These are phyloP conservation scores for Apteryx owenii DNA, from an alignment of 2,113 vertebrate species.

Conservation along the genomic window DNA sequence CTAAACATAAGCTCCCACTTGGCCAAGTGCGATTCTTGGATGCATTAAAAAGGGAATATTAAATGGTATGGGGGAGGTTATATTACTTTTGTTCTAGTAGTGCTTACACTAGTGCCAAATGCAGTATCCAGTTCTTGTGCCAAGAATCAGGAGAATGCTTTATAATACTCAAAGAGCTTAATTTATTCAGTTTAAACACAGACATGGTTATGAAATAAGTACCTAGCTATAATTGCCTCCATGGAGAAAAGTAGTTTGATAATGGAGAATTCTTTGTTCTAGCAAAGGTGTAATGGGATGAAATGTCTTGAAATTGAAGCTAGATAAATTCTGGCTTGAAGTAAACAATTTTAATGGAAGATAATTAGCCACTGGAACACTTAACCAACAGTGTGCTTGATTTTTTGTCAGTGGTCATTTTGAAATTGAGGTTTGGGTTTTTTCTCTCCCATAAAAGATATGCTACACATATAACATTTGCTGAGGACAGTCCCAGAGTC, in stretches of 20 bases:
- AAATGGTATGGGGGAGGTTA: conserved; percentile 37
- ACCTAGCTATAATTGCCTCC: conserved; percentile 43
- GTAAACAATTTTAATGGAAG: conserved; percentile 10
- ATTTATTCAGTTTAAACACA: conserved; percentile 1
- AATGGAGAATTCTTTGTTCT: conserved; percentile 43
- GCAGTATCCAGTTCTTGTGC: conserved; percentile 16
- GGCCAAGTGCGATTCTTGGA: conserved; percentile 65
- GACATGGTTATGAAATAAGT: not conserved
- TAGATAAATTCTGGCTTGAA: conserved; percentile 20
- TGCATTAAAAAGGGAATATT: conserved; percentile 58
- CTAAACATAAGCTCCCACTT: conserved; percentile 40
- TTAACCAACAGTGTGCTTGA: not conserved
- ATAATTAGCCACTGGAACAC: not conserved
- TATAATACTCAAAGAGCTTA: not conserved
- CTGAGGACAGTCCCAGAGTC: not conserved
- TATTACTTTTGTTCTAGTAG: conserved; percentile 54
- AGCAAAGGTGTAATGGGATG: not conserved
- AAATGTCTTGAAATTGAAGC: conserved; percentile 26
- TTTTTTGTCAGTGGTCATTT: not conserved
- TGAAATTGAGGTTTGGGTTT: not conserved
- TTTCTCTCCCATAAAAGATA: not conserved
- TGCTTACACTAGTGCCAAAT: conserved; percentile 50
- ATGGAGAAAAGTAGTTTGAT: conserved; percentile 41
- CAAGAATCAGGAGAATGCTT: conserved; percentile 28
- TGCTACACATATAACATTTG: not conserved